A percentile compares a stretch with the other conserved stretches of the same genome.
phyloP scores from a whole-genome alignment of 1,140 invertebrate species.

The Pseudomyrmex cubaensis region DNA sequence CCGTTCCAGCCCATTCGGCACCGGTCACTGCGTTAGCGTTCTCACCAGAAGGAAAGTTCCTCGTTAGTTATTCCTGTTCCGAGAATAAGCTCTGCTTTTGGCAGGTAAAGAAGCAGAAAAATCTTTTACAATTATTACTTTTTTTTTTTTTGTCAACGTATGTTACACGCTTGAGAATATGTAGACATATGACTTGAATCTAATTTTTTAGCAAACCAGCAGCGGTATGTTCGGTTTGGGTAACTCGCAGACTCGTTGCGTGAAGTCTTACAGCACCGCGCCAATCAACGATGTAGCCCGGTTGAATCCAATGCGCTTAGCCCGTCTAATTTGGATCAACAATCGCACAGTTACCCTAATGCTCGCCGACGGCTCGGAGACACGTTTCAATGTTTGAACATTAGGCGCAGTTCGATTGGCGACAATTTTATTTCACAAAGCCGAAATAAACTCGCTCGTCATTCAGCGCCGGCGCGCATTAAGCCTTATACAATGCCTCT shows the following conservation, averaged over 20 bases:
- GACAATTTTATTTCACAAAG: constrained; percentile 29
- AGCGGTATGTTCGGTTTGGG: constrained; percentile 96
- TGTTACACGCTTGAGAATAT: constrained; percentile 37
- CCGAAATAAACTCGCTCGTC: background rate
- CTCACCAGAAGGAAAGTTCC: constrained; percentile 98
- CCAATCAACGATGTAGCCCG: constrained; percentile 95
- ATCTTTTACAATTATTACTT: background rate
- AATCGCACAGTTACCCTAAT: constrained; percentile 96
- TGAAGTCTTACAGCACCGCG: constrained; percentile 96
- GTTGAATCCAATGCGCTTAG: constrained; percentile 94
- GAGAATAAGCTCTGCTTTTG: constrained; percentile 99
- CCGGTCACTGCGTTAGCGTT: constrained; percentile 97
- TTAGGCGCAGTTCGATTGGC: background rate
- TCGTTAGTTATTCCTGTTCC: constrained; percentile 97
- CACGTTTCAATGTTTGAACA: constrained; percentile 93
- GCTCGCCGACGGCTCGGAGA: constrained; percentile 96
- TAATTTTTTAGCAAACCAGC: constrained; percentile 86
- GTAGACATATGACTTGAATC: background rate
- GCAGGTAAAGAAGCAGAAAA: constrained; percentile 91
- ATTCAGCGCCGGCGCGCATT: background rate
- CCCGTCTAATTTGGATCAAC: constrained; percentile 96
- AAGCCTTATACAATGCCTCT: constrained; percentile 32
- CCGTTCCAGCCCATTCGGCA: constrained; percentile 94
- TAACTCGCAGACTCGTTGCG: constrained; percentile 95
- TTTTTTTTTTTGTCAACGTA: background rate